Percentiles rank a stretch among this genome's conserved stretches.
phyloP scores from a whole-genome alignment of 2,113 vertebrate species.

The Lucifuga dentata region DNA sequence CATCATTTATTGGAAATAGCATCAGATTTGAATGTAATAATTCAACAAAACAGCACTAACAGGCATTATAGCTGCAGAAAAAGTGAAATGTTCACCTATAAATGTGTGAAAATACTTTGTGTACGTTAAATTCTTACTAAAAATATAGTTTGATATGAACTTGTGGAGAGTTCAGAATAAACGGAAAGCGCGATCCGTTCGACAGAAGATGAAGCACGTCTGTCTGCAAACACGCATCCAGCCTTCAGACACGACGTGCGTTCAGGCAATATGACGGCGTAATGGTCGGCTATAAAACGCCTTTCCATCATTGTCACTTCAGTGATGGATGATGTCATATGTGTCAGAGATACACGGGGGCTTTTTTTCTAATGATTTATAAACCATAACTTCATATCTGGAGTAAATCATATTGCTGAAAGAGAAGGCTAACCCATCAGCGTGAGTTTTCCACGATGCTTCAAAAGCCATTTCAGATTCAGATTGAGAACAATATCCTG shows the following conservation, averaged over 20 bases:
- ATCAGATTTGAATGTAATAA: conserved; percentile 9
- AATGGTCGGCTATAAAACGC: conserved; percentile 52
- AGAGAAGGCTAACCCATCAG: conserved; percentile 12
- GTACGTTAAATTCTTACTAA: too few species aligned
- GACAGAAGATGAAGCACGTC: conserved; percentile 20
- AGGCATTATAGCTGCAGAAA: background rate
- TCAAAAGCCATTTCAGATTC: background rate
- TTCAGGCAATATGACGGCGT: conserved; percentile 23
- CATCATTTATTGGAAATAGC: background rate
- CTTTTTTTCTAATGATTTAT: conserved; percentile 66
- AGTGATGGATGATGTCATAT: conserved; percentile 65
- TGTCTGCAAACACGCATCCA: background rate
- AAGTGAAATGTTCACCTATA: background rate
- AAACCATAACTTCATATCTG: conserved; percentile 49
- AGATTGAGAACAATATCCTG: background rate
- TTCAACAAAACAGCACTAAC: background rate
- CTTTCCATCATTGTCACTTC: conserved; percentile 52
- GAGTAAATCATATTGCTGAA: conserved; percentile 46
- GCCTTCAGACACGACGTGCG: conserved; percentile 12
- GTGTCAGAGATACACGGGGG: conserved; percentile 39
- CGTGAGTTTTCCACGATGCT: background rate
- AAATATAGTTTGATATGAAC: too few species aligned
- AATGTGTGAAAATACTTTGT: too few species aligned
- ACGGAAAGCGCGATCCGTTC: background rate
- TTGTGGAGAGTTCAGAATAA: too few species aligned